These are phyloP conservation scores for Aporrectodea caliginosa DNA, from an alignment of 1,140 invertebrate species.

Conservation along the genomic window DNA sequence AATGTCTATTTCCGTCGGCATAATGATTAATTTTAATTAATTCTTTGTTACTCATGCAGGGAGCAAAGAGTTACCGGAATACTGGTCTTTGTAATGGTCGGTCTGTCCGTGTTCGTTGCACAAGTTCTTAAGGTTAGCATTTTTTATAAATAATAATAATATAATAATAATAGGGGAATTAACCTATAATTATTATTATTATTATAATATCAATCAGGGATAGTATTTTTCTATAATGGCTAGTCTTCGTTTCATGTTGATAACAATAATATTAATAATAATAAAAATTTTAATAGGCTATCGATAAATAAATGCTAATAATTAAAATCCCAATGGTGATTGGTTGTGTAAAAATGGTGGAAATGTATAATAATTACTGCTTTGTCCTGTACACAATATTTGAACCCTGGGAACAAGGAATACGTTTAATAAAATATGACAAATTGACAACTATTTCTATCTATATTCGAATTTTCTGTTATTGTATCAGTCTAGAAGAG, in stretches of 20 bases:
- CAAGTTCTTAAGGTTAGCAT: not conserved
- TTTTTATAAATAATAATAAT: no score
- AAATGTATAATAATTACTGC: not conserved
- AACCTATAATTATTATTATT: no score
- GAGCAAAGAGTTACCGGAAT: constrained; percentile 11
- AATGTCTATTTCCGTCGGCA: constrained; percentile 13
- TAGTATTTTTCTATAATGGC: not conserved
- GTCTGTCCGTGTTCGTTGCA: not conserved
- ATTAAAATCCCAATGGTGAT: not conserved
- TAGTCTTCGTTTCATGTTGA: not conserved
- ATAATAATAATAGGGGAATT: no score
- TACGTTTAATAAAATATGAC: no score
- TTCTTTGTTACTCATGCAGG: not conserved
- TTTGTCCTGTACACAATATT: no score
- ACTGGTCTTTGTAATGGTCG: not conserved
- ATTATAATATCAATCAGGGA: no score
- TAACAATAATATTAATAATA: not conserved
- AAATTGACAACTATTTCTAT: no score
- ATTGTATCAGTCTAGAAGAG: no score
- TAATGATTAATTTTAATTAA: not conserved
- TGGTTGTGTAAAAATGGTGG: not conserved
- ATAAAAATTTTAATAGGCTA: not conserved
- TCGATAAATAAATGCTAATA: not conserved
- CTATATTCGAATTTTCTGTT: no score
- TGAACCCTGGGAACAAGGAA: no score